Conservation (phyloP, 2,797 vertebrate genomes). For the Liasis olivaceus region DNA sequence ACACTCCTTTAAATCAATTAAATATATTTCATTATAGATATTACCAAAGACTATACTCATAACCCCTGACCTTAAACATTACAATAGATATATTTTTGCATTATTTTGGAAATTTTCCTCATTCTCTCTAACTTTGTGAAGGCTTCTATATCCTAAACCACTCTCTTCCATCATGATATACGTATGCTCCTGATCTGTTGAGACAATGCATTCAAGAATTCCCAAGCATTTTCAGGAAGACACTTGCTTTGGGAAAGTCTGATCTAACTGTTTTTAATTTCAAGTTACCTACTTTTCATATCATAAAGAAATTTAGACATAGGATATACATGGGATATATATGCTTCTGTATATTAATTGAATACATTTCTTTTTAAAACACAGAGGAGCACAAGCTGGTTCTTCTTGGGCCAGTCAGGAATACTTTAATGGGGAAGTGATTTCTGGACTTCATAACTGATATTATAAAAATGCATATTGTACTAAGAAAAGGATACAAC, state of each 20-base stretch:
- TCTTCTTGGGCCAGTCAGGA: neutral
- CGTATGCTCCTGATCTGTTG: neutral
- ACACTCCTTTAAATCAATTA: neutral
- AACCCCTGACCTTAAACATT: neutral
- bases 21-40: neutral
- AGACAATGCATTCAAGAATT: neutral
- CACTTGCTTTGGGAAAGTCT: neutral
- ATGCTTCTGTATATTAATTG: neutral
- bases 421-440: neutral
- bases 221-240: neutral
- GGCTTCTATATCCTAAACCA: neutral
- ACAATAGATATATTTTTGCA: neutral
- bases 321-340: neutral
- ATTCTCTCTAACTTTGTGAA: neutral
- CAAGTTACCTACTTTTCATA: neutral
- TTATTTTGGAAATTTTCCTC: neutral
- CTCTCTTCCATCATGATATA: neutral
- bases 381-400: neutral
- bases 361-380: neutral
- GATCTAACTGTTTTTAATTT: neutral
- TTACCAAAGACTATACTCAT: neutral
- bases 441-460: neutral
- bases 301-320: neutral
- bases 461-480: neutral
- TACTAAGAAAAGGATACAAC: neutral